Conservation (phyloP, 2,113 vertebrate species). For the Ammospiza caudacuta region DNA sequence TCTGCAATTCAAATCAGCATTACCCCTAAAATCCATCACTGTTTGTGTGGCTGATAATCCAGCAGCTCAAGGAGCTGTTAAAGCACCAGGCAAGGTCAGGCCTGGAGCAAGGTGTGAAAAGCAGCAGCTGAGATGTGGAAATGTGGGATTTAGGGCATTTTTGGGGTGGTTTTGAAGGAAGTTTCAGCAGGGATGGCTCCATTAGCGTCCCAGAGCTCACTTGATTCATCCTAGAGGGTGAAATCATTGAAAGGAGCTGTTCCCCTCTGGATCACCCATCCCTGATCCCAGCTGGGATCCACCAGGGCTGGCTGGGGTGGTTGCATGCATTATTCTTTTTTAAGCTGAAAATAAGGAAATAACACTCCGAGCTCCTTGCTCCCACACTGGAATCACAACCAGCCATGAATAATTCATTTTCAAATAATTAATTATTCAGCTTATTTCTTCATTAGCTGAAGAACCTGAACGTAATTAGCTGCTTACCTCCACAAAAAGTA, state of each 20-base stretch:
- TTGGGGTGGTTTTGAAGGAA: neutral
- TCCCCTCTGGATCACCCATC: neutral
- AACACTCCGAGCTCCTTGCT: neutral
- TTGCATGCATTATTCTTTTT: conserved; percentile 27
- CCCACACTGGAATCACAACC: conserved; percentile 8
- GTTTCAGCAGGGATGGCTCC: neutral
- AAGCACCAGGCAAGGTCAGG: neutral
- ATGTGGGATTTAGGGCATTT: neutral
- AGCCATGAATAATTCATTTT: conserved; percentile 55
- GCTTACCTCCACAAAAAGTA: conserved; percentile 39
- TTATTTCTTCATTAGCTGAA: conserved; percentile 61
- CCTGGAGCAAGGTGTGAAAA: neutral
- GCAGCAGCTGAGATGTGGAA: neutral
- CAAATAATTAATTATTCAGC: conserved; percentile 66
- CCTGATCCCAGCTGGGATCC: accelerated
- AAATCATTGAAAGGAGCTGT: neutral
- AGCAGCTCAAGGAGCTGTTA: neutral
- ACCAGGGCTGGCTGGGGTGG: neutral
- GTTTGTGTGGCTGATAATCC: neutral
- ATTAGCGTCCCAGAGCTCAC: neutral
- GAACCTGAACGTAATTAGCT: conserved; percentile 42
- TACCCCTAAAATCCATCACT: neutral
- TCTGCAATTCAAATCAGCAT: neutral
- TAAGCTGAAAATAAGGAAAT: conserved; percentile 1
- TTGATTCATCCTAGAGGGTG: accelerated